These are phyloP conservation scores for Agriopis marginaria DNA, from an alignment of 2,888 invertebrate species.

Conservation along the genomic window DNA sequence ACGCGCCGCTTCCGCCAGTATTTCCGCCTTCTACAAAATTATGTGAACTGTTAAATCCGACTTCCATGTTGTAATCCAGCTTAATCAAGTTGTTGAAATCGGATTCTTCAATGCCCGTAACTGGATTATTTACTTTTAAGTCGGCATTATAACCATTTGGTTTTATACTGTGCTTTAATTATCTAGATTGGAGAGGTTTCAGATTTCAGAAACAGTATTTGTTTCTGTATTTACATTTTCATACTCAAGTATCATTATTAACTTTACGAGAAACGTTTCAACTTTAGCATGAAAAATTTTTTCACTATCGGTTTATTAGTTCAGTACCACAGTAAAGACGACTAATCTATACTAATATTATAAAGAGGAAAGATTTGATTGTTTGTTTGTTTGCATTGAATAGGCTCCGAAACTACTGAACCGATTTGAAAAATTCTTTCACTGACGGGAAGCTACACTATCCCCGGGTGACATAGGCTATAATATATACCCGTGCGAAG, in stretches of 20 bases:
- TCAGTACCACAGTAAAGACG: not conserved
- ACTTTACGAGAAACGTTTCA: not conserved
- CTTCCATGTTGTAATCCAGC: constrained; percentile 67
- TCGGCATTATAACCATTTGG: not conserved
- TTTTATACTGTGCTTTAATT: not conserved
- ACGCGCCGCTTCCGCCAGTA: constrained; percentile 78
- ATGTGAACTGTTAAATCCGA: constrained; percentile 74
- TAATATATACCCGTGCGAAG: too few species aligned
- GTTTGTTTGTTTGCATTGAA: too few species aligned
- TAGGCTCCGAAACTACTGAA: too few species aligned
- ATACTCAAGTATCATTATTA: not conserved
- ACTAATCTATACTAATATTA: too few species aligned
- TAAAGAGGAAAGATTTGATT: too few species aligned
- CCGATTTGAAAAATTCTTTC: too few species aligned
- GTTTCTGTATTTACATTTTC: constrained; percentile 3
- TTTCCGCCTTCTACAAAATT: constrained; percentile 81
- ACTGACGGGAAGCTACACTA: too few species aligned
- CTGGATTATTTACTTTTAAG: not conserved
- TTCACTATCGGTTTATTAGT: not conserved
- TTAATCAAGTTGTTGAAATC: constrained; percentile 33
- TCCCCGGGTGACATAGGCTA: too few species aligned
- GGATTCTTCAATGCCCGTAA: constrained; percentile 24
- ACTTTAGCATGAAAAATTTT: not conserved
- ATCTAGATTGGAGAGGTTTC: not conserved
- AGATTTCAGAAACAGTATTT: not conserved